Percentiles rank a stretch among this genome's conserved stretches.
These are phyloP conservation scores for Synanceia verrucosa DNA, from an alignment of 2,797 vertebrate genomes.

Conservation along the genomic window DNA sequence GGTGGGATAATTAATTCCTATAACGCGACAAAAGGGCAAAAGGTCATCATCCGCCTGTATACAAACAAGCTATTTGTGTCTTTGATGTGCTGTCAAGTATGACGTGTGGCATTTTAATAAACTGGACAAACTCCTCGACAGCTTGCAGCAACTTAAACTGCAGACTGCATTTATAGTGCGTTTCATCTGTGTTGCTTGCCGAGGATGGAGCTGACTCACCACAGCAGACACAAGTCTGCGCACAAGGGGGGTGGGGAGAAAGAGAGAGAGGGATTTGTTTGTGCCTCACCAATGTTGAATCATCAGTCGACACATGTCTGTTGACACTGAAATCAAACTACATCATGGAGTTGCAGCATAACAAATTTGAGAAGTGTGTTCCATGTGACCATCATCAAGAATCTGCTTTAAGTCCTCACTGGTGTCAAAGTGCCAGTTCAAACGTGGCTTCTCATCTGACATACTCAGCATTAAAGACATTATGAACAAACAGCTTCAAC, in stretches of 20 bases:
- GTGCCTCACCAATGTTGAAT: conserved; percentile 45
- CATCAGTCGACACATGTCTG: conserved; percentile 25
- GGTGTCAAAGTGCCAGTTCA: conserved; percentile 21
- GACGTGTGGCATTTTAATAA: conserved; percentile 11
- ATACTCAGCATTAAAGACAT: conserved; percentile 15
- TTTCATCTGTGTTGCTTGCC: conserved; percentile 35
- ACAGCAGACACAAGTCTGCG: conserved; percentile 56
- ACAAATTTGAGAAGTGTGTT: not conserved
- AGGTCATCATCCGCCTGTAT: not conserved
- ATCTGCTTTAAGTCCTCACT: conserved; percentile 31
- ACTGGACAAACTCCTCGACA: conserved; percentile 18
- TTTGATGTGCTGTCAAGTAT: conserved; percentile 1
- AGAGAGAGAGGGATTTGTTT: too few species aligned
- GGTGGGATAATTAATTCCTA: not conserved
- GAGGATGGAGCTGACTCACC: conserved; percentile 72
- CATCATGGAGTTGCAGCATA: not conserved
- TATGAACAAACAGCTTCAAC: not conserved
- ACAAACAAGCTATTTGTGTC: conserved; percentile 7
- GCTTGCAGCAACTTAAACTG: conserved; percentile 46
- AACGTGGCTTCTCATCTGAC: conserved; percentile 18
- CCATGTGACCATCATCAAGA: conserved; percentile 29
- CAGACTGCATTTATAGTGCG: conserved; percentile 34
- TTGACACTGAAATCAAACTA: conserved; percentile 29
- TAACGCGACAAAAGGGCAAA: not conserved
- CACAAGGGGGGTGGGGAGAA: conserved; percentile 32